Base-by-base conservation (phyloP, 1,140 invertebrate genomes). In the Drosophila saltans region DNA sequence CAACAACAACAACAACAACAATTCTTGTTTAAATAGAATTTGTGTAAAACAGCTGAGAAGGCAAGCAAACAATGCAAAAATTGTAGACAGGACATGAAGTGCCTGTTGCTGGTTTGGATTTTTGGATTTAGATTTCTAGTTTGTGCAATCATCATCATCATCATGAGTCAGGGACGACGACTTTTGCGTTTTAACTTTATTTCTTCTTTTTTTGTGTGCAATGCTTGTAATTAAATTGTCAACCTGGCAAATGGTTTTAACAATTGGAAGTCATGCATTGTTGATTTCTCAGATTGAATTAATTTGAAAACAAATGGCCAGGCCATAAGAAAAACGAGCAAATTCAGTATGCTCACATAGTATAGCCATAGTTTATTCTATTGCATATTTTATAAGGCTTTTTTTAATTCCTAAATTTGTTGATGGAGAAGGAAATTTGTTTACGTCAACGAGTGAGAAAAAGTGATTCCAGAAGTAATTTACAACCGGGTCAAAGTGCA, bases 211-310 rank as follows among this genome's bases (percentile, higher is more conserved):
- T 36, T 36, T 43, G 59, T 43, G 11, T 33, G 36, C 60, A 28
- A 26, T 68, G 65, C 65, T 88, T 78, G 77, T 80, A 88, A 86
- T 86, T 86, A 86, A 86, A 83, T 88, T 86, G 72, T 83, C 72
- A 82, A 79, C 43, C 62, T 73, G 40, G 52, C 66, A 76, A 59
- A 67, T 64, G 63, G 33, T 33, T 62, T 43, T n/a, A 4, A 63
- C 66, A 62, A 65, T 69, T 59, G 72, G 55, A 60, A 68, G 82
- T 69, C 68, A 80, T 66, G 83, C 83, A 79, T 67, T 78, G 83
- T 86, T 88, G 83, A 82, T 60, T 76, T 60, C 73, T 52, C 72
- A 63, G 62, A 86, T 86, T 79, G 72, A 86, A 86, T 86, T 77
- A 33, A 70, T 72, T 69, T 64, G 30, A 9, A 55, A 9, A 55